Evolutionary conservation across 2,113 vertebrate genomes (phyloP), one percentile per base, ranked within the genome.

Genomic region (Merops nubicus): DNA sequence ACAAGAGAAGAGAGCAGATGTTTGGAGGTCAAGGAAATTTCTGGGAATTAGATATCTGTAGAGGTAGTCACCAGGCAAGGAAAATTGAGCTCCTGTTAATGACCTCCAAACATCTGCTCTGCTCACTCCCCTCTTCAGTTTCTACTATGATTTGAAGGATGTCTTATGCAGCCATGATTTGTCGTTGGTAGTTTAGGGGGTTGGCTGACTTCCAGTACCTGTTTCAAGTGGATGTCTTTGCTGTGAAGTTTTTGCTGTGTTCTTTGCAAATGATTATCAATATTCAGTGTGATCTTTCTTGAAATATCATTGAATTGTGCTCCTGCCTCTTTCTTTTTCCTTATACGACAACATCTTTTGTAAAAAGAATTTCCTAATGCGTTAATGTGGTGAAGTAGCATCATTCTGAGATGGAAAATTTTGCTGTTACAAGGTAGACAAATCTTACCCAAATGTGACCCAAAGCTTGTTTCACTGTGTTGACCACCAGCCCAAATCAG

Each of bases 61-160:
- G 96, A 96, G 91, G 95, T 96, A 97, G 96, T 93, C 94, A 97
- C 89, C 62, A 96, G 76, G 86, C 93, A 95, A 94, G 76, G 95
- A 97, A 97, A 96, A 95, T 11, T 92, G 96, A 96, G 95, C 96
- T 97, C 92, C 96, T 92, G 93, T 95, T 95, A 96, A 96, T 96
- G 88, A 96, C 92, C 96, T 95, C 93, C 88, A 96, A 96, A 95
- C 96, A 96, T 95, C 85, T 96, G 96, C 85, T 96, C 72, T 94
- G 50, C 72, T 94, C 63, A 70, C 88, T 94, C 88, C 82, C 64
- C 76, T 93, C 91, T 87, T 85, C 85, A 95, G 88, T 95, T 96
- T 91, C 92, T 87, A 40, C 62, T 87, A 77, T 86, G 76, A 91
- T 92, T 91, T 92, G 83, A 53, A 78, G 82, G 93, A 88, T 78